A percentile compares a stretch with the other conserved stretches of the same genome.
These are phyloP conservation scores for Uria aalge DNA, from an alignment of 2,113 vertebrate species.

Conservation along the genomic window DNA sequence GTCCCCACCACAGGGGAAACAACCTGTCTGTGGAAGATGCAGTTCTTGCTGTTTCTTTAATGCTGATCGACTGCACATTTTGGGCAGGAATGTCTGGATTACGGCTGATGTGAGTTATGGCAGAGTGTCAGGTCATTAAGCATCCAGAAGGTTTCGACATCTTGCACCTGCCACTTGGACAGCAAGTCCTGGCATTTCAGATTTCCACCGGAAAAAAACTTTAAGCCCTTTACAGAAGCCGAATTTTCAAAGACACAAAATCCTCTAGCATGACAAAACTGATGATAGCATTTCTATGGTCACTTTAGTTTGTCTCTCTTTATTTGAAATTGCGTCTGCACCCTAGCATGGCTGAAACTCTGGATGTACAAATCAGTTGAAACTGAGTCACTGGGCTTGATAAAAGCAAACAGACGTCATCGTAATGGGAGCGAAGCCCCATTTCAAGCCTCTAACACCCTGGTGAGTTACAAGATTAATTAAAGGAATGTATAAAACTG, in stretches of 20 bases:
- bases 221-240: background rate
- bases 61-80: background rate
- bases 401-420: constrained; percentile 44
- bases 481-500: background rate
- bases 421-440: background rate
- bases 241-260: background rate
- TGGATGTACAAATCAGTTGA: constrained; percentile 13
- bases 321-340: background rate
- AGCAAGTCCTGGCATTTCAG: background rate
- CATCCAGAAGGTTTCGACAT: background rate
- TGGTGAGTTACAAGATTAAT: constrained; percentile 1
- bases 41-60: background rate
- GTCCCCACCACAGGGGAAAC: background rate
- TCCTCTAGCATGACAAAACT: background rate
- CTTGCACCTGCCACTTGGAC: background rate
- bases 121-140: background rate
- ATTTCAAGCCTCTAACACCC: background rate
- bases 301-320: background rate
- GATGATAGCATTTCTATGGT: background rate
- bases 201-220: background rate
- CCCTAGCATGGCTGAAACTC: background rate
- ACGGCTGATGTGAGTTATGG: background rate
- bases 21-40: fast-evolving
- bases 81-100: background rate
- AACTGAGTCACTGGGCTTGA: constrained; percentile 39